Evolutionary conservation across 2,797 vertebrate species (phyloP), one percentile per base, ranked within the genome.

Genomic region (Steatocranus sp.): DNA sequence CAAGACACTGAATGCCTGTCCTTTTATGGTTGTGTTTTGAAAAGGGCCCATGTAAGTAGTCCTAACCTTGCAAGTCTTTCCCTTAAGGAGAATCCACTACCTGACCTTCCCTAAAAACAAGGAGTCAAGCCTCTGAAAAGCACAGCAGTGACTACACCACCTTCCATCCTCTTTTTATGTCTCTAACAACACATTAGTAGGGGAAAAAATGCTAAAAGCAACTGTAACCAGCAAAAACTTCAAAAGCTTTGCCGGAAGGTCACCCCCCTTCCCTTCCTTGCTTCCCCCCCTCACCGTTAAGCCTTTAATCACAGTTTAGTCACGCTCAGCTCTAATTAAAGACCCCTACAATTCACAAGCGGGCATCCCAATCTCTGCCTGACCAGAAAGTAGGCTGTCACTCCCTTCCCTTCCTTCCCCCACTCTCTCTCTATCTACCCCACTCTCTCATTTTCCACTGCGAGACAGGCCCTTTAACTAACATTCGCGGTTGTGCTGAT

Each of bases 301-400:
- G 94, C 94, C 95, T 95, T 96, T 96, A 96, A 97, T 96, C 94
- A 95, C 94, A 95, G 95, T 96, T 96, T 96, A 96, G 95, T 96
- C 96, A 96, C 92, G 94, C 95, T 94, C 92, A 94, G 93, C 79
- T 88, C 95, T 96, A 96, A 97, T 96, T 96, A 96, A 96, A 96
- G 94, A 94, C 94, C 94, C 94, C 92, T 93, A 89, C 56, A 84
- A 93, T 93, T 95, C 94, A 94, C 93, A 91, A 86, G 80, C 91
- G 53, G 91, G 92, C 82, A 56, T 92, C 93, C 93, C 88, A 87
- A 81, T 90, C 89, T 86, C 86, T 90, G 91, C 91, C 91, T 88
- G 93, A 91, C 79, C 89, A 92, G 86, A 95, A 95, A 92, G 81
- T 18, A 5, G 68, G 77, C 83, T 85, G 79, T 75, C 58, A 10